phyloP scores from a whole-genome alignment of 2,888 invertebrate genomes.

The Plagodis dolabraria region DNA sequence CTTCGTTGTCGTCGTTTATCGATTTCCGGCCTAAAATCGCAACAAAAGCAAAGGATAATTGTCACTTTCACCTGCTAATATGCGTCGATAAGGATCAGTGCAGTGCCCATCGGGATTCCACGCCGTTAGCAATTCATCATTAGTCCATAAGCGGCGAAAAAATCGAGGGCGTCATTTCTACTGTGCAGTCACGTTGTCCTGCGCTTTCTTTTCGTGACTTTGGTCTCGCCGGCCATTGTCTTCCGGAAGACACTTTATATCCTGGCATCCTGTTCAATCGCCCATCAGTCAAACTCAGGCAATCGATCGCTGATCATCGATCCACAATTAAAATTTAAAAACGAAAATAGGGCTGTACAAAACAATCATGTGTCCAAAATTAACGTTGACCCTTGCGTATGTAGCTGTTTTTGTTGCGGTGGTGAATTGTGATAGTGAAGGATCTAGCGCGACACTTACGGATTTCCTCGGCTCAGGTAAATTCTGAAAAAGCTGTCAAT shows the following conservation, averaged over 20 bases:
- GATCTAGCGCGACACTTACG: constrained; percentile 42
- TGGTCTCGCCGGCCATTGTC: constrained; percentile 77
- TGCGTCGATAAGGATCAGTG: constrained; percentile 63
- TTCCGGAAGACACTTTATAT: constrained; percentile 79
- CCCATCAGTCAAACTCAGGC: constrained; percentile 71
- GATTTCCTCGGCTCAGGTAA: constrained; percentile 68
- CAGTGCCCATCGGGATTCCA: constrained; percentile 64
- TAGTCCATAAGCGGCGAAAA: constrained; percentile 66
- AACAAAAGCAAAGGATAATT: constrained; percentile 44
- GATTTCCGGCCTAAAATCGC: constrained; percentile 31
- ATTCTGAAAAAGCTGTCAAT: neutral
- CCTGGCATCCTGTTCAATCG: constrained; percentile 66
- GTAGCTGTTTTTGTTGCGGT: constrained; percentile 65
- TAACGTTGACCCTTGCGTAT: constrained; percentile 65
- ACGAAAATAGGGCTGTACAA: constrained; percentile 31
- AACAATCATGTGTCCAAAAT: constrained; percentile 69
- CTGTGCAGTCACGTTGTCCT: constrained; percentile 76
- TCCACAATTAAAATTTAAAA: constrained; percentile 39
- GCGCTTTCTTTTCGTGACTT: constrained; percentile 79
- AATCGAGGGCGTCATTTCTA: constrained; percentile 77
- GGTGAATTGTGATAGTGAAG: constrained; percentile 64
- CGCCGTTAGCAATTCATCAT: constrained; percentile 71
- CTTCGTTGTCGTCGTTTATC: neutral
- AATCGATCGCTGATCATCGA: constrained; percentile 55
- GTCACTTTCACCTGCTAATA: constrained; percentile 67